Base-by-base conservation (phyloP, 2,113 vertebrate species). In the Alligator mississippiensis region DNA sequence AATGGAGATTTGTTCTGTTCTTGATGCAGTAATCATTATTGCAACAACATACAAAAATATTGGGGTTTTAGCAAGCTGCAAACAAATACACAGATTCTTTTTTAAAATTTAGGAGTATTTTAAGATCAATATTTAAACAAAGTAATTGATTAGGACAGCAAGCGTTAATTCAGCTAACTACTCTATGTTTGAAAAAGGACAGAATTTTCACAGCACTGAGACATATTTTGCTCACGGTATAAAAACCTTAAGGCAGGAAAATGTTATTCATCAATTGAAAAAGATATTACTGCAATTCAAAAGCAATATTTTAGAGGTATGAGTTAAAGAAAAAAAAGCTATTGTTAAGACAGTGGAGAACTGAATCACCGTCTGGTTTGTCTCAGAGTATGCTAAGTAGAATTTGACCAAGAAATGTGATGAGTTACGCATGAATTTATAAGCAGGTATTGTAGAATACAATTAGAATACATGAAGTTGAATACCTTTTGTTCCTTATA, bases 401-500 rank as follows among this genome's bases (percentile, higher is more conserved):
- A 87, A n/a, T 22, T 3, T 85, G 72, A 84, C 54, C 66, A 85
- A 87, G 77, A 63, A 34, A 83, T 75, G 30, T 0, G 27, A 88
- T 28, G 16, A 55, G 81, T 68, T 85, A 78, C 60, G 70, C 84
- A 12, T 24, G 96, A 95, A 95, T 92, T 96, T 93, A 81, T 75
- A 93, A 81, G 92, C 86, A 96, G 58, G 14, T 57, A 66, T 12
- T 54, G 54, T 64, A 17, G 61, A 85, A 95, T 70, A 90, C 77
- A 93, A 68, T 85, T 75, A 92, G 81, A 72, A 89, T 77, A 94
- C 11, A 47, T 75, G 54, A 74, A 93, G 28, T 94, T 94, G 84
- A 93, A 94, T 96, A 99, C 99, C 99, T 99, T 99, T 96, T 98
- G 99, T 68, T 99, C 99, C 95, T 99, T 99, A 97, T 99, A 99